A percentile compares a stretch with the other conserved stretches of the same genome.
Evolutionary conservation across 2,888 invertebrate species (phyloP).

Genomic region (Tholera decimalis): DNA sequence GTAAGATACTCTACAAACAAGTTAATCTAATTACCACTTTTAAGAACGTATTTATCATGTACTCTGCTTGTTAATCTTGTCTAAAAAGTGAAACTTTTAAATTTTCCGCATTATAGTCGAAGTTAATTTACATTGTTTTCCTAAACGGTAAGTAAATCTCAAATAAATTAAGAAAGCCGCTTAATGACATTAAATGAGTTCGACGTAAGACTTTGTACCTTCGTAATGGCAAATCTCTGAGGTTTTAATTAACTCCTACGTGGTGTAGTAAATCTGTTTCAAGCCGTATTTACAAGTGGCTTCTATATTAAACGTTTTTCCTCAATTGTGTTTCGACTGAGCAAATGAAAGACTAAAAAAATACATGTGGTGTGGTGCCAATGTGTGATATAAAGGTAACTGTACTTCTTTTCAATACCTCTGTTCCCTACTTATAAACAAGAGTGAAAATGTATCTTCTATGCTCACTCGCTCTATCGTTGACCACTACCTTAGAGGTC

Average conservation of each 20-base stretch:
- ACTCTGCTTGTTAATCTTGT: too few relatives aligned
- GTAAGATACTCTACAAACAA: neutral
- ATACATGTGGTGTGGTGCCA: conserved; percentile 1
- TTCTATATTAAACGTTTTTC: conserved; percentile 21
- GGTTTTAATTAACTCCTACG: conserved; percentile 38
- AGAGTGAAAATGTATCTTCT: neutral
- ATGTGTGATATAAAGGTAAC: neutral
- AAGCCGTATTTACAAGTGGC: conserved; percentile 28
- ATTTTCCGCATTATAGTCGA: neutral
- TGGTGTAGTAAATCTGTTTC: conserved; percentile 37
- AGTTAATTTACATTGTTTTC: neutral
- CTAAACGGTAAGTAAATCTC: neutral
- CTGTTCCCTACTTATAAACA: neutral
- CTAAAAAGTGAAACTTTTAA: conserved; percentile 1
- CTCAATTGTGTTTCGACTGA: conserved; percentile 13
- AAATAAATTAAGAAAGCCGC: conserved; percentile 6
- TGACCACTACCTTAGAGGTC: too few relatives aligned
- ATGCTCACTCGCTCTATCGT: neutral
- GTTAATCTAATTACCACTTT: neutral
- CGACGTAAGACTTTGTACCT: neutral
- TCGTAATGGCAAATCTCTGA: conserved; percentile 20
- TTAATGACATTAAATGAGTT: conserved; percentile 6
- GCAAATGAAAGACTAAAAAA: neutral
- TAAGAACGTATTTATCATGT: neutral
- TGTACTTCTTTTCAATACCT: neutral